Evolutionary conservation across 2,113 vertebrate species (phyloP), one percentile per base, ranked within the genome.

Genomic region (Corydoras maculifer): DNA sequence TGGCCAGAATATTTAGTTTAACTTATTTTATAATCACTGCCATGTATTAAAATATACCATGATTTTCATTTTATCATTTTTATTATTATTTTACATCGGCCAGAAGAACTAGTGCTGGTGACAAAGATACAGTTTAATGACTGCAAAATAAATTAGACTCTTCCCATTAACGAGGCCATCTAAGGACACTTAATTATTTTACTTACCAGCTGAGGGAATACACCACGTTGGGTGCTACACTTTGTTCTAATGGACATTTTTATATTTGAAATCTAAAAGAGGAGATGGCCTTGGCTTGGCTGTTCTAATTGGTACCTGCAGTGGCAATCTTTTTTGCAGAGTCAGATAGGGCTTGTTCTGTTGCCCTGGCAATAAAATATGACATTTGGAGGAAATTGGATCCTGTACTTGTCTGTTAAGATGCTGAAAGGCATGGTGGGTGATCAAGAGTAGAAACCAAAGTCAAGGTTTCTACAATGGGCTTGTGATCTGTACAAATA

Each of bases 311-410:
- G 71, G 74, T 59, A 63, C 31, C 48, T 62, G 68, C 59, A 61
- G 35, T 29, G 60, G 58, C 54, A 70, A 55, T 71, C 60, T 71
- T 61, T 65, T 68, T 13, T 71, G 58, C 58, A 51, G 75, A 58
- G 53, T 62, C 68, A 50, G 60, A 77, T 68, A 58, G 0, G 13
- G 63, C n/a, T 60, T 62, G 62, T 51, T 58, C 51, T 11, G 76
- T 57, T 68, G 64, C 68, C 50, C 54, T 30, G 32, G 54, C 29
- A 49, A 73, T 78, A 69, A 68, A 74, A 79, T 65, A 71, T 79
- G 78, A 77, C 75, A 74, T 76, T 76, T 71, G 15, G 54, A 31
- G 29, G 50, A 73, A 79, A 74, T 65, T 79, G 70, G 67, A 79
- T 66, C 30, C 69, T 66, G 69, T 50, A 48, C 48, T 65, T 76